phyloP scores from a whole-genome alignment of 2,888 invertebrate species.

The Dorcus parallelipipedus region DNA sequence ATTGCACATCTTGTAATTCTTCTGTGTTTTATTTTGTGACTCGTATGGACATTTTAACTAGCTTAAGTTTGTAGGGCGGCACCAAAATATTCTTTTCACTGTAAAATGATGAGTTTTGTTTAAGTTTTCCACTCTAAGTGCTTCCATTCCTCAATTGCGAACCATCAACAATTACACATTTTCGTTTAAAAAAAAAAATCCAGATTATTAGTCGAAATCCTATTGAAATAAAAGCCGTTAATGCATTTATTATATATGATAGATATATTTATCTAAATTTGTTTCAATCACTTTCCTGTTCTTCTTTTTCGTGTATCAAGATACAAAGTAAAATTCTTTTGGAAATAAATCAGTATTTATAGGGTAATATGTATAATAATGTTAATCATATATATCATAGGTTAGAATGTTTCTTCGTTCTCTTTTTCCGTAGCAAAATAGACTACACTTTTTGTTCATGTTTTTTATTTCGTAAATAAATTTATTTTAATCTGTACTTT shows the following conservation, averaged over 20 bases:
- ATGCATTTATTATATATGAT: background rate
- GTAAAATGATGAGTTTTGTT: no score
- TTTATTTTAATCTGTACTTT: background rate
- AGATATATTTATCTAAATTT: slow-evolving; percentile 1
- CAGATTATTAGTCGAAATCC: no score
- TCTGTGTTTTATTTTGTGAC: background rate
- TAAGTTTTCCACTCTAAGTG: no score
- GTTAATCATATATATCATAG: slow-evolving; percentile 9
- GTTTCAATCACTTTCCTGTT: background rate
- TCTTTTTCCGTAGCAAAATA: slow-evolving; percentile 4
- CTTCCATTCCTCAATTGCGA: no score
- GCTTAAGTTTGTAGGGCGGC: background rate
- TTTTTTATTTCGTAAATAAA: background rate
- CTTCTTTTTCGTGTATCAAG: background rate
- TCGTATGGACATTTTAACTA: background rate
- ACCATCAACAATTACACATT: no score
- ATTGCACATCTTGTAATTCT: background rate
- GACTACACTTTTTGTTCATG: background rate
- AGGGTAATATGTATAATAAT: slow-evolving; percentile 10
- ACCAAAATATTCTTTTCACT: no score
- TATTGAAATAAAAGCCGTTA: no score
- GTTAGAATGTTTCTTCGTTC: slow-evolving; percentile 7
- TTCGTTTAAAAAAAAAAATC: no score
- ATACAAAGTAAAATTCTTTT: background rate
- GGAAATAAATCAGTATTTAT: slow-evolving; percentile 13